Conservation (phyloP, 1,140 invertebrate species). For the Magallana gigas region DNA sequence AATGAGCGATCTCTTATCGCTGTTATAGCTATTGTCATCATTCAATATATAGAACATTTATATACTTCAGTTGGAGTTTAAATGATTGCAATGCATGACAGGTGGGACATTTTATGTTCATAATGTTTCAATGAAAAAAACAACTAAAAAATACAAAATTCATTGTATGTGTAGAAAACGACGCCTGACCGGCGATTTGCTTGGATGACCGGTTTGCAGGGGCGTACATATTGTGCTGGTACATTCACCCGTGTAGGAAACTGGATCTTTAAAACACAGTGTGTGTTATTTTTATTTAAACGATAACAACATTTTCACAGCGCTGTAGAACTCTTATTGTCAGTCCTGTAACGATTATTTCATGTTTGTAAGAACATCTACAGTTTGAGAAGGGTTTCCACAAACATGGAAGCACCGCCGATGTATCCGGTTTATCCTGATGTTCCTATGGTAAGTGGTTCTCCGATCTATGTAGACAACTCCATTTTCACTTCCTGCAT, state of each 20-base stretch:
- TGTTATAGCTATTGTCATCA: too few species aligned
- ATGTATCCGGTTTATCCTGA: background rate
- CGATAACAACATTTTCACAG: slow-evolving; percentile 6
- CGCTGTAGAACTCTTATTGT: slow-evolving; percentile 6
- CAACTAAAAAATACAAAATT: background rate
- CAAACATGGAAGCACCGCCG: background rate
- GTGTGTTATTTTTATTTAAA: background rate
- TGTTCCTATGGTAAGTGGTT: background rate
- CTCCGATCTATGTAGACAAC: background rate
- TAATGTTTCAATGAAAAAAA: background rate
- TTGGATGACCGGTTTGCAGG: background rate
- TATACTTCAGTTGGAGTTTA: too few species aligned
- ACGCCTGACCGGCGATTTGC: background rate
- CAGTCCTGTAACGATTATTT: background rate
- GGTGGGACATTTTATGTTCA: background rate
- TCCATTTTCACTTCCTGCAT: slow-evolving; percentile 6
- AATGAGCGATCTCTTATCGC: background rate
- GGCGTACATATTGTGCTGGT: background rate
- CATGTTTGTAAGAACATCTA: background rate
- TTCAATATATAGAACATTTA: too few species aligned
- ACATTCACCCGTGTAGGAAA: slow-evolving; percentile 1
- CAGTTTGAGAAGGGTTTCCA: background rate
- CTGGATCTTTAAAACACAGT: slow-evolving; percentile 5
- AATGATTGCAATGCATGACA: background rate
- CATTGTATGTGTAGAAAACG: background rate